Evolutionary conservation across 1,140 invertebrate genomes (phyloP).

Genomic region (Bilobella aurantiaca): DNA sequence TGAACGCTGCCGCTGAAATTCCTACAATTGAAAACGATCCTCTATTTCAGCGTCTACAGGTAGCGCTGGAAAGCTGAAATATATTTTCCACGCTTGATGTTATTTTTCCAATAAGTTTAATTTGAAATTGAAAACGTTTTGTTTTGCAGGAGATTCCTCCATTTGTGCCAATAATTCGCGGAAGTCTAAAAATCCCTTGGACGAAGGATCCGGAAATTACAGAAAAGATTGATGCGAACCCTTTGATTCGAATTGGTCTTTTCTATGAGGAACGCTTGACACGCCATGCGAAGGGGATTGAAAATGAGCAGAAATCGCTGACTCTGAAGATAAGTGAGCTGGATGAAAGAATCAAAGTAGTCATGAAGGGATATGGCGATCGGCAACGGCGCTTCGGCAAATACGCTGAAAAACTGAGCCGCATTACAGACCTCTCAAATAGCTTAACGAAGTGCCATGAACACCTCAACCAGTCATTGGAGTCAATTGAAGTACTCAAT

Average conservation of each 20-base stretch:
- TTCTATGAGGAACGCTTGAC: slow-evolving; percentile 65
- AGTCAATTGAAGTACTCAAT: slow-evolving; percentile 73
- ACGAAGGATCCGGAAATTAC: slow-evolving; percentile 75
- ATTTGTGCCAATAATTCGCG: slow-evolving; percentile 84
- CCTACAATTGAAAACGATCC: slow-evolving; percentile 61
- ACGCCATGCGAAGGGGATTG: slow-evolving; percentile 57
- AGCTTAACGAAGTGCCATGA: slow-evolving; percentile 70
- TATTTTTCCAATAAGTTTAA: no score
- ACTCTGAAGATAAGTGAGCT: slow-evolving; percentile 62
- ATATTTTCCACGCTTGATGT: slow-evolving; percentile 8
- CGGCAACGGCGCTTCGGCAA: slow-evolving; percentile 71
- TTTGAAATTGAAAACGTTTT: no score
- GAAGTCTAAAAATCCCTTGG: slow-evolving; percentile 72
- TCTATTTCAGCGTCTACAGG: slow-evolving; percentile 65
- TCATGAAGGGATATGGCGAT: slow-evolving; percentile 60
- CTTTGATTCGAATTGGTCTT: slow-evolving; percentile 51
- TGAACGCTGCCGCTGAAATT: slow-evolving; percentile 56
- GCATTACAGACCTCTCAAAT: slow-evolving; percentile 63
- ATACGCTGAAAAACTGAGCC: slow-evolving; percentile 69
- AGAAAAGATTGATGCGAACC: slow-evolving; percentile 60
- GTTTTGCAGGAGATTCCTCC: slow-evolving; percentile 64
- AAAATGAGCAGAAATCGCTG: slow-evolving; percentile 60
- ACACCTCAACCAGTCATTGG: slow-evolving; percentile 70
- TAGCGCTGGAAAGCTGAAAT: not conserved
- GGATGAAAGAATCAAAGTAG: slow-evolving; percentile 58